Base-by-base conservation (phyloP, 2,888 invertebrate genomes). In the Aradus depressus region DNA sequence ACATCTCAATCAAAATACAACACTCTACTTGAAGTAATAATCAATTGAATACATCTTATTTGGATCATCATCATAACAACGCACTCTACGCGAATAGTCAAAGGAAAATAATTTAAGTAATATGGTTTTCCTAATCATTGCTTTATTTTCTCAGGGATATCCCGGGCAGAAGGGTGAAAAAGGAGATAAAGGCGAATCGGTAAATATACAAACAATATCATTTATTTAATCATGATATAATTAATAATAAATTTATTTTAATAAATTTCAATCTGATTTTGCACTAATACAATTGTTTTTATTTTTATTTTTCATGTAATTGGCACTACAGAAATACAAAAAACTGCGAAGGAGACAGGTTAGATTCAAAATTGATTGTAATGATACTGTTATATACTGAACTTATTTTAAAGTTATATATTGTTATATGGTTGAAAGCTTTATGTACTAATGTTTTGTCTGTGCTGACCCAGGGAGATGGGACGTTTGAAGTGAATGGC, bases 101-200 rank as follows among this genome's bases (percentile, higher is more conserved):
- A n/a, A n/a, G n/a, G n/a, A n/a, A n/a, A n/a, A n/a, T n/a, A n/a
- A n/a, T n/a, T n/a, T n/a, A n/a, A n/a, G n/a, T n/a, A n/a, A n/a
- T n/a, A n/a, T n/a, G n/a, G n/a, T n/a, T n/a, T n/a, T n/a, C n/a
- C n/a, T n/a, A n/a, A n/a, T 35, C n/a, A 54, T 44, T 54, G 51
- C 31, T 32, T 45, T 51, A 38, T 34, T 51, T 58, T 60, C 62
- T 42, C 60, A 73, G 60, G 90, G 90, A 3, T 89, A 89, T 70
- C 89, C 90, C 2, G 91, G 91, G 28, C 76, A 80, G 59, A 88
- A 87, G 68, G 90, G 92, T 23, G 89, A 90, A 63, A 90, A 88
- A 65, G 90, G 92, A 28, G 89, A 90, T 66, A 88, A 90, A 65
- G 90, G 90, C 26, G 90, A 91, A 75, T 88, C 88, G 78, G 89